Base-by-base conservation (phyloP, 2,113 vertebrate genomes). In the Megaceryle torquata region DNA sequence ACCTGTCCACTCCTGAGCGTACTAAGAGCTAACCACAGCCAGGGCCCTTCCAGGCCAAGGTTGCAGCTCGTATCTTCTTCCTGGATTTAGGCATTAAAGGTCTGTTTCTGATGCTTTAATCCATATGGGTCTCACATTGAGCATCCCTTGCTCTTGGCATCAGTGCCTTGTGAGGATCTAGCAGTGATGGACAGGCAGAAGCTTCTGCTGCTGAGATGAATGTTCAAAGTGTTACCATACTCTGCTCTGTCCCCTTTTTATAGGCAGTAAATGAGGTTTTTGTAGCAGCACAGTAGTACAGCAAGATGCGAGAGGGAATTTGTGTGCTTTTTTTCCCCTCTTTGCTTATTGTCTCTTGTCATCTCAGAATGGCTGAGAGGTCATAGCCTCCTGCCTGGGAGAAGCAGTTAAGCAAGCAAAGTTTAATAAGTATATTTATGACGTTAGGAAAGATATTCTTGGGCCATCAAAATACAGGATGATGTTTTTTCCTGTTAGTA, bases 21-120 rank as follows among this genome's bases (percentile, higher is more conserved):
- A 6, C 46, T n/a, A 25, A 21, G 71, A 81, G 57, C 48, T 67
- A 26, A 19, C 33, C 26, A 56, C 50, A 65, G 68, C 68, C 68
- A 39, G 2, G 13, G 31, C 53, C 46, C 63, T 53, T 28, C 74
- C 61, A 76, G 71, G 64, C 74, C 16, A 20, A 3, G 16, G 78
- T 31, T 26, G 21, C 69, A 64, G 69, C 53, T 82, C 28, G 8
- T 46, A 7, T 56, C 69, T 53, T 18, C 41, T 63, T 13, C 68
- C 15, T 74, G 77, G 77, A 64, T 71, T 78, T 35, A 64, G 33
- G 43, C 35, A 57, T 87, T 95, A 91, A 61, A 72, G 35, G n/a
- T 80, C 75, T 69, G 53, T 56, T 87, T 44, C 18, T 65, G 91
- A 59, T 80, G 51, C 75, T 22, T 78, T 89, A 77, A 96, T 94